Evolutionary conservation across 2,113 vertebrate species (phyloP).

Genomic region (Turnix velox): DNA sequence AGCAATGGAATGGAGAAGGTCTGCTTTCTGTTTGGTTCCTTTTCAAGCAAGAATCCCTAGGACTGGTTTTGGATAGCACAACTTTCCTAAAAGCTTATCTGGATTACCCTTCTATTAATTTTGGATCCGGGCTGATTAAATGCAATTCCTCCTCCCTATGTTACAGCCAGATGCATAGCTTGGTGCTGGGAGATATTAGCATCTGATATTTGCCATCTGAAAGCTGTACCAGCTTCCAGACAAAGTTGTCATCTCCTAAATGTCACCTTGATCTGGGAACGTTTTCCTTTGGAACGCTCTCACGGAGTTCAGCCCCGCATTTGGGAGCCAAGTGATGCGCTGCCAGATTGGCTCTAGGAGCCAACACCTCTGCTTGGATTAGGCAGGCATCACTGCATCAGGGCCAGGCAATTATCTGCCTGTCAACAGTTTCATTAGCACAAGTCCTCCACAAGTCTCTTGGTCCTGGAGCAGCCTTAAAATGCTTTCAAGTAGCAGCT

Average conservation of each 20-base stretch:
- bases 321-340: neutral
- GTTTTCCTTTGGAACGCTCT: neutral
- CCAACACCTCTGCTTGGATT: neutral
- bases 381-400: neutral
- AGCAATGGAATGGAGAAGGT: neutral
- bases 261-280: neutral
- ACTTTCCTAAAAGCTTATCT: slow-evolving; percentile 9
- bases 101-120: neutral
- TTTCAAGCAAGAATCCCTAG: neutral
- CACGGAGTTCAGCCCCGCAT: accelerated
- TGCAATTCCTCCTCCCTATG: neutral
- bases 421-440: neutral
- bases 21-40: neutral
- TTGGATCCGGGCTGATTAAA: neutral
- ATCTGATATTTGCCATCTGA: neutral
- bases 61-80: neutral
- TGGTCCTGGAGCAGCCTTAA: neutral
- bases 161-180: neutral
- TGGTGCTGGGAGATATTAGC: neutral
- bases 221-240: neutral
- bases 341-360: slow-evolving; percentile 15
- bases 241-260: neutral
- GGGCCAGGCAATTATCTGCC: neutral
- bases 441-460: accelerated
- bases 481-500: neutral